Percentiles rank a stretch among this genome's conserved stretches.
These are phyloP conservation scores for Drosophila parabipectinata DNA, from an alignment of 1,140 invertebrate genomes.

Conservation along the genomic window DNA sequence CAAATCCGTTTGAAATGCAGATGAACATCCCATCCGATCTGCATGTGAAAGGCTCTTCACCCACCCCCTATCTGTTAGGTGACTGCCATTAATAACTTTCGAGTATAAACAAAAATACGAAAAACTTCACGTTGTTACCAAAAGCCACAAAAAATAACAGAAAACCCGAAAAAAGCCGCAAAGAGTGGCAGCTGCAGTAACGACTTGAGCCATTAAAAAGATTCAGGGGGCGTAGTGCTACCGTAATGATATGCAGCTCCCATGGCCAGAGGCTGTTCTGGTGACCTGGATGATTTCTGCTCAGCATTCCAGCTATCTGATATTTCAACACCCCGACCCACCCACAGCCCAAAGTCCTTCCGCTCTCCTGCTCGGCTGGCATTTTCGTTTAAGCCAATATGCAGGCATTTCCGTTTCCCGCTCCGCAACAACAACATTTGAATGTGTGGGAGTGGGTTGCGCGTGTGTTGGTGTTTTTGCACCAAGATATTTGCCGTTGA, in stretches of 20 bases:
- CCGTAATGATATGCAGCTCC: slow-evolving; percentile 70
- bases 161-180: slow-evolving; percentile 14
- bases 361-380: neutral
- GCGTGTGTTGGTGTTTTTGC: slow-evolving; percentile 25
- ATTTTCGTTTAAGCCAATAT: slow-evolving; percentile 72
- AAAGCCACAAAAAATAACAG: slow-evolving; percentile 15
- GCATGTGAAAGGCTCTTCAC: slow-evolving; percentile 61
- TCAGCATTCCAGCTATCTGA: slow-evolving; percentile 7
- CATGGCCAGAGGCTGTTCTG: slow-evolving; percentile 28
- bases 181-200: slow-evolving; percentile 70
- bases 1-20: slow-evolving; percentile 62
- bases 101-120: slow-evolving; percentile 44
- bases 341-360: neutral
- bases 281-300: slow-evolving; percentile 43
- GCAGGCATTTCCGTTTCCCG: slow-evolving; percentile 54
- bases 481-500: slow-evolving; percentile 68
- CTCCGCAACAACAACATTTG: slow-evolving; percentile 38
- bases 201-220: slow-evolving; percentile 79
- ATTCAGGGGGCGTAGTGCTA: slow-evolving; percentile 26
- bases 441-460: slow-evolving; percentile 39
- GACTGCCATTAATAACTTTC: slow-evolving; percentile 78
- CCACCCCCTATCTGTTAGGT: slow-evolving; percentile 20
- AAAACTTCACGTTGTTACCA: slow-evolving; percentile 23
- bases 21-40: slow-evolving; percentile 53
- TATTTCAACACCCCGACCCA: slow-evolving; percentile 2